A percentile compares a stretch with the other conserved stretches of the same genome.
Conservation (phyloP, 2,888 invertebrate species). For the Andrena haemorrhoa region DNA sequence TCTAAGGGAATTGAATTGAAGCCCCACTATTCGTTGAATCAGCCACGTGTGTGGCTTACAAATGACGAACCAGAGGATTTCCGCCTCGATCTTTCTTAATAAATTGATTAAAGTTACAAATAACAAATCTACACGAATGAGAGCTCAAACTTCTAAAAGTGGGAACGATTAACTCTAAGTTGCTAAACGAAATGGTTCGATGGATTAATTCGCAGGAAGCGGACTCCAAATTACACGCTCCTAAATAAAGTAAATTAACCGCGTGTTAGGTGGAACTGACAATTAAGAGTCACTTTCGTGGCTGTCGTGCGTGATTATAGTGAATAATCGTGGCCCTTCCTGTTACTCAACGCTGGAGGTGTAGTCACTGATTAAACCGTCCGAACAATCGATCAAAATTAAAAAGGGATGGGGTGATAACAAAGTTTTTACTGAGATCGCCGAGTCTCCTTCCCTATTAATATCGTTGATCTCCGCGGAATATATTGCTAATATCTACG, state of each 20-base stretch:
- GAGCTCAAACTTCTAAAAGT: no score
- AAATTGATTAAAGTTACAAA: not conserved
- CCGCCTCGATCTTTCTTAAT: not conserved
- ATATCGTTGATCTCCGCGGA: slow-evolving; percentile 13
- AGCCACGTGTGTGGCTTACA: not conserved
- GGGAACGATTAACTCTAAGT: no score
- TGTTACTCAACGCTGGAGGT: not conserved
- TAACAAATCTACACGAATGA: not conserved
- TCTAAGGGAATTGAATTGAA: slow-evolving; percentile 9
- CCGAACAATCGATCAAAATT: slow-evolving; percentile 1
- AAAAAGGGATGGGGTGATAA: not conserved
- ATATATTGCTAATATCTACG: slow-evolving; percentile 22
- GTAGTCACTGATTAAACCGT: not conserved
- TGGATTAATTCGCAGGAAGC: no score
- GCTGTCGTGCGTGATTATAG: not conserved
- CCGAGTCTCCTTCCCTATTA: not conserved
- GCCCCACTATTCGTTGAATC: not conserved
- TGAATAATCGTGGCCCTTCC: not conserved
- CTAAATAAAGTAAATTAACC: not conserved
- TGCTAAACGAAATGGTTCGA: no score
- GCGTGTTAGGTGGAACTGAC: not conserved
- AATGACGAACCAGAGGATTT: not conserved
- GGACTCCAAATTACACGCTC: no score
- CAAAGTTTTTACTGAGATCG: not conserved
- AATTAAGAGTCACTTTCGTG: not conserved